These are phyloP conservation scores for Indri indri DNA, from an alignment of 2,113 vertebrate genomes.

Conservation along the genomic window DNA sequence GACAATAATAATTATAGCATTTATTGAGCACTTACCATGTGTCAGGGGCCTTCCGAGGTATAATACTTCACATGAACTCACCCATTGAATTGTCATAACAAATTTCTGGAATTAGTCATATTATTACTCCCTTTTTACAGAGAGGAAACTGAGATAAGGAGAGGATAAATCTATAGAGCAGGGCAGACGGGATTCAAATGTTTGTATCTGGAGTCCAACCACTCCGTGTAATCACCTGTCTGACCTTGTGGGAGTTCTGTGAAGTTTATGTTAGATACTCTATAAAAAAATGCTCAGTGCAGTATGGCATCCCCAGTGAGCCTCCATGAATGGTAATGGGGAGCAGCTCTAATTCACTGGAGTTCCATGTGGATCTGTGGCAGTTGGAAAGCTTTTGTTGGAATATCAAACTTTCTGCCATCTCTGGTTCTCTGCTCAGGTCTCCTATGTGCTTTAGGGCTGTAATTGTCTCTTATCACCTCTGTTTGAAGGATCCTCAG, in stretches of 20 bases:
- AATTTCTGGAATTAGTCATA: background rate
- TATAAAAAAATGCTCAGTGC: background rate
- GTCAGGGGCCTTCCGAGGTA: background rate
- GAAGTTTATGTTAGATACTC: background rate
- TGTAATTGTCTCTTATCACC: background rate
- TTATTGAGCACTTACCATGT: background rate
- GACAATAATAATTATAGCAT: background rate
- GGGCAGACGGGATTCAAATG: background rate
- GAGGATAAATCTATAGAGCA: background rate
- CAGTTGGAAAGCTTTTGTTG: background rate
- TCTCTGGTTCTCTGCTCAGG: background rate
- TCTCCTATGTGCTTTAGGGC: background rate
- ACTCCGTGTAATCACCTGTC: background rate
- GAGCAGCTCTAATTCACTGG: background rate
- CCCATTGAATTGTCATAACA: background rate
- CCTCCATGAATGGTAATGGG: accelerated
- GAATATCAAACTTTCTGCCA: background rate
- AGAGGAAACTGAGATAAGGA: background rate
- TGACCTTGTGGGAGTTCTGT: background rate
- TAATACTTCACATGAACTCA: background rate
- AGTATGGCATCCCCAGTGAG: background rate
- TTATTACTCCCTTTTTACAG: background rate
- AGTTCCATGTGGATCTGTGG: background rate
- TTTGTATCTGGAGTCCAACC: background rate
- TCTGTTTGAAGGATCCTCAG: background rate